Evolutionary conservation across 2,888 invertebrate genomes (phyloP), one percentile per base, ranked within the genome.

Genomic region (Mamestra brassicae): DNA sequence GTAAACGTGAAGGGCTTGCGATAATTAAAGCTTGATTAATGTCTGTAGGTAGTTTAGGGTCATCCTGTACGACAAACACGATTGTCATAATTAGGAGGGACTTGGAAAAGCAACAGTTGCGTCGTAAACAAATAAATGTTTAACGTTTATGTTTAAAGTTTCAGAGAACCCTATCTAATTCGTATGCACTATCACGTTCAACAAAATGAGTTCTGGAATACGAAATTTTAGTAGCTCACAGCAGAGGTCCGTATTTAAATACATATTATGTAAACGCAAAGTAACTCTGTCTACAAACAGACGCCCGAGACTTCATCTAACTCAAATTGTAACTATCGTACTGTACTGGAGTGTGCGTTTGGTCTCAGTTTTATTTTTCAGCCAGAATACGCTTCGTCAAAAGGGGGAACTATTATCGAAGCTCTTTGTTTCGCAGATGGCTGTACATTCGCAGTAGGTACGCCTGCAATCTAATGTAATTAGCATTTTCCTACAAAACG

Each of bases 21-120:
- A 87, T 89, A 86, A 83, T 89, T 89, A 90, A 87, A 88, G 84
- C 78, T 83, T 87, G 89, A 90, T 89, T 89, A 87, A 90, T 89
- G 84, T 77, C 68, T 80, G 42, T 74, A 71, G 54, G 74, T 81
- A 74, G 61, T 80, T 83, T 71, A 75, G 64, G 77, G 81, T 84
- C 74, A 79, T 80, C 78, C 81, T 77, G 69, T 74, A 74, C 66
- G 61, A 76, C 83, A 74, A 71, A 84, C 70, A 74, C 76, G 63
- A 82, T 76, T 85, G 79, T 77, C 74, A 74, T 84, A 73, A 76
- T 81, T 80, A 80, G 45, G 57, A 55, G 50, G 72, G 63, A 52
- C 65, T 60, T 45, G 26, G 4, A 57, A 58, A 17, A 74, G 71
- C 76, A 78, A 75, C 70, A 77, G 79, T 82, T 82, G 74, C 70